Evolutionary conservation across 2,797 vertebrate species (phyloP).

Genomic region (Varecia variegata): DNA sequence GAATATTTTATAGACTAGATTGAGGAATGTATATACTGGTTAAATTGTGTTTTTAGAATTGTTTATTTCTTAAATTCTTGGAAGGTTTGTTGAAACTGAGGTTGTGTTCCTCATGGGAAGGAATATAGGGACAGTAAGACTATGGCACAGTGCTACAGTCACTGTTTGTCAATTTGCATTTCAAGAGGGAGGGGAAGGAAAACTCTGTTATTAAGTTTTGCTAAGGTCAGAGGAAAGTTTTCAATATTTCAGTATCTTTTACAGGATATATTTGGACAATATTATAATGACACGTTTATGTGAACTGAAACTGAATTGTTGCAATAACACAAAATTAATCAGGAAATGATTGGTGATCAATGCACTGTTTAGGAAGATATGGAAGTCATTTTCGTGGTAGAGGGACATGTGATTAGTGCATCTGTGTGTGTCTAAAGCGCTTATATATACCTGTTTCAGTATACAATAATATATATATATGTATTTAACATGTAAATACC

Average conservation of each 20-base stretch:
- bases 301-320: not conserved
- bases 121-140: not conserved
- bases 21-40: not conserved
- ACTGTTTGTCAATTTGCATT: not conserved
- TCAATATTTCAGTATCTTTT: not conserved
- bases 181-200: not conserved
- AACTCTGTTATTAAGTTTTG: not conserved
- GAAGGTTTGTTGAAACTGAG: not conserved
- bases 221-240: not conserved
- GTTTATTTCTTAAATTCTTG: not conserved
- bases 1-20: not conserved
- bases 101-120: not conserved
- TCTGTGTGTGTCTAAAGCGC: not conserved
- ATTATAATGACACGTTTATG: not conserved
- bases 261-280: not conserved
- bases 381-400: not conserved
- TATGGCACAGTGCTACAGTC: not conserved
- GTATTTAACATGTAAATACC: not conserved
- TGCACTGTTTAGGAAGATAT: too few relatives aligned
- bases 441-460: not conserved
- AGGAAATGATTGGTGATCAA: not conserved
- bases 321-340: not conserved
- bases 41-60: not conserved
- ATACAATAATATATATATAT: not conserved
- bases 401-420: too few relatives aligned